Evolutionary conservation across 2,888 invertebrate genomes (phyloP), one percentile per base, ranked within the genome.

Genomic region (Hirtodrosophila histrioides): DNA sequence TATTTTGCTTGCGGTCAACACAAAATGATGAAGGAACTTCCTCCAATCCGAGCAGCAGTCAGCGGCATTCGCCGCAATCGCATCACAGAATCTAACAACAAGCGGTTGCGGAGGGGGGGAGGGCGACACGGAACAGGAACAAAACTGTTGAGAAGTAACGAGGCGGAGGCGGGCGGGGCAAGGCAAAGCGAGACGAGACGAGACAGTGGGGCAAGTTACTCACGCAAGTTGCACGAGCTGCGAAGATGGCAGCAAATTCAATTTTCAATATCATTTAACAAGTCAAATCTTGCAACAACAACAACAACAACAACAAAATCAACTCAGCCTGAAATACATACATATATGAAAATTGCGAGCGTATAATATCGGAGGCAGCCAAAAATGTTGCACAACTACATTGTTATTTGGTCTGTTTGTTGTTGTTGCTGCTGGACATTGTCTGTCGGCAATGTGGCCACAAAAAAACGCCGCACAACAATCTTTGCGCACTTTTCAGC

Each of bases 11-110:
- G 86, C 86, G 83, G 88, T 78, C 76, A 75, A 64, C 76, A 64
- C 76, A 63, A 73, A 83, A 87, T 83, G 83, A 87, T 76, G 82
- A 75, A 87, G 82, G 86, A 85, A 78, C 87, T 80, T 75, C 67
- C 61, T 62, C 43, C 56, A 53, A 44, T 31, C 9, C 9, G 6
- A 8, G 9, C 7, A 31, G 8, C 31, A 6, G 6, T 12, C 45
- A 45, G 8, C 23, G 36, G 39, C 57, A 45, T 27, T 43, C 29
- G 31, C 24, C 51, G 54, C 67, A 69, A 80, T 73, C 70, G 61
- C 70, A 78, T 53, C 67, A 57, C 69, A 73, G 17, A 75, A 82
- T 72, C 83, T 77, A 86, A 80, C 68, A 67, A 17, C 17, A 17
- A 17, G 17, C 17, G 17, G 17, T 17, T 1, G 17, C 17, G 17